Evolutionary conservation across 2,888 invertebrate species (phyloP).

Genomic region (Marronus borbonicus): DNA sequence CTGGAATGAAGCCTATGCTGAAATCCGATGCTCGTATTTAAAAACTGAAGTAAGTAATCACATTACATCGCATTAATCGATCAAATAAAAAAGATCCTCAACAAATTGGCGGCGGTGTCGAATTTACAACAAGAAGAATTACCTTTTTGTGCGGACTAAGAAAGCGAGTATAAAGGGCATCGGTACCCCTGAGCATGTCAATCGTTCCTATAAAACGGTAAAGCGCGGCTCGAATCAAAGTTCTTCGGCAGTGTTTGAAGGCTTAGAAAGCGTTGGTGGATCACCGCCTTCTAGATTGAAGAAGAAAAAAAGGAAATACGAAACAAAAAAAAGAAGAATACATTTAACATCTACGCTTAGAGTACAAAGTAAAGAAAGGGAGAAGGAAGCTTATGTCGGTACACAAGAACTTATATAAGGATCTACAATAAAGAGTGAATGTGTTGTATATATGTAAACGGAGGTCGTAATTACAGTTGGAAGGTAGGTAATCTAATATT

Average conservation of each 20-base stretch:
- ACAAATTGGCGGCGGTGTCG: conserved; percentile 34
- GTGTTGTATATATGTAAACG: conserved; percentile 39
- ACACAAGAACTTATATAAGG: not conserved
- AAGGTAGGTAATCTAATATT: conserved; percentile 48
- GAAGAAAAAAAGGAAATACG: conserved; percentile 17
- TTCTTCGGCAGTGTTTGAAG: conserved; percentile 42
- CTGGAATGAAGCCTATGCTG: too few relatives aligned
- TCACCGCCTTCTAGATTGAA: conserved; percentile 41
- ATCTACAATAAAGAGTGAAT: conserved; percentile 12
- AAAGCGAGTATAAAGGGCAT: conserved; percentile 1
- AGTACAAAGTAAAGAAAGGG: not conserved
- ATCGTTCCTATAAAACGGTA: conserved; percentile 38
- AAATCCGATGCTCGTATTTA: too few relatives aligned
- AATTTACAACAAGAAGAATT: conserved; percentile 32
- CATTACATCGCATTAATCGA: conserved; percentile 19
- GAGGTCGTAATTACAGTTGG: conserved; percentile 48
- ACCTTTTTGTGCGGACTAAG: conserved; percentile 19
- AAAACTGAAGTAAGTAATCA: not conserved
- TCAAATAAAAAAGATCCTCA: conserved; percentile 3
- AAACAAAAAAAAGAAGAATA: conserved; percentile 29
- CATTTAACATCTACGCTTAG: conserved; percentile 14
- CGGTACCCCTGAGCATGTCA: conserved; percentile 22
- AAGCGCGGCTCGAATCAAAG: conserved; percentile 38
- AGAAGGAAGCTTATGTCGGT: not conserved
- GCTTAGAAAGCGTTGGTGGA: conserved; percentile 38